Evolutionary conservation across 92 coral and sea anemone genomes (phyloP), one percentile per base, ranked within the genome.

Genomic region (Umimayanthus chanpuru): DNA sequence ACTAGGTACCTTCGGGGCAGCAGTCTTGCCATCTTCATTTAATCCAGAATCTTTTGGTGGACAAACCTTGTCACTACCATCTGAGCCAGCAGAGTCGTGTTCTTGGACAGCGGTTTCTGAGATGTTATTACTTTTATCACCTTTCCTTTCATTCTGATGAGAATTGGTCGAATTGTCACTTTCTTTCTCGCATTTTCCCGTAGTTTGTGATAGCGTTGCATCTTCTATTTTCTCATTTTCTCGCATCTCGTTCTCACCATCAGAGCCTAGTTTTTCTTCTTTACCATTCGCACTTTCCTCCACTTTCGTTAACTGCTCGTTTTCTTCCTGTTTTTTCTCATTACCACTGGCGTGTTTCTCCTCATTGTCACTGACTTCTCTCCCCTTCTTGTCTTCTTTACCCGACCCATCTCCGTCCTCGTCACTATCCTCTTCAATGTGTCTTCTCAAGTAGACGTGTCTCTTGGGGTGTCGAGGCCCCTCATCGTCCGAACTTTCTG

Each of bases 401-500:
- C 76, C 92, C 4, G 79, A 90, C 38, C 77, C 86, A 32, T 90
- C 93, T 3, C 86, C 78, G 25, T 93, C 96, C 3, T 91, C 96
- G 14, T 96, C 95, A 68, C 93, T 94, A 47, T 91, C 93, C 10
- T 87, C 86, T 36, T 80, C 68, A 53, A 91, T 88, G 49, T 92
- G 94, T 75, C 96, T 92, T 89, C 98, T 82, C 49, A 95, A 91
- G 71, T 92, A 93, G 26, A 94, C 89, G 50, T 93, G 95, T 79
- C 96, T 86, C 81, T 92, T 87, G 67, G 97, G 94, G 40, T 85
- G 89, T 86, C 67, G 91, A 58, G 93, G 92, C 74, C 88, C 82
- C 15, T 93, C 98, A 16, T 93, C 96, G 23, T 94, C 97, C 47
- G 94, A 87, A 14, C 76, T 71, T 5, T 71, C 76, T 71, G 76